Evolutionary conservation across 2,888 invertebrate genomes (phyloP).

Genomic region (Xestia xanthographa): DNA sequence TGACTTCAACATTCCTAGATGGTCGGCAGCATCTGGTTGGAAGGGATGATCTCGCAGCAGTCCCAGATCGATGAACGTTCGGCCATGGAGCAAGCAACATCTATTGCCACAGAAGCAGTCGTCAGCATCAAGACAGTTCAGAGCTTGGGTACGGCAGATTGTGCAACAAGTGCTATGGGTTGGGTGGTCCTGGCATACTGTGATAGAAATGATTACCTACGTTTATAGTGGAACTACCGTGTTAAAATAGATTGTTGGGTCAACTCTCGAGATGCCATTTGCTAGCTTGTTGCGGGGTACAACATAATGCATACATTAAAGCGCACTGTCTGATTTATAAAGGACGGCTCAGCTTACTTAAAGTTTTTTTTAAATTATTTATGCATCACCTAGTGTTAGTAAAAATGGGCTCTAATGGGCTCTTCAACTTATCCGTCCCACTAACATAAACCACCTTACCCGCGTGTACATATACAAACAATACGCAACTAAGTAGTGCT

Average conservation of each 20-base stretch:
- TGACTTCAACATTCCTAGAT: constrained; percentile 73
- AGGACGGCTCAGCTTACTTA: background rate
- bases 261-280: background rate
- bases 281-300: background rate
- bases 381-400: background rate
- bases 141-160: constrained; percentile 88
- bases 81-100: constrained; percentile 91
- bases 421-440: background rate
- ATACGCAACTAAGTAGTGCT: background rate
- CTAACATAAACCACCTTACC: background rate
- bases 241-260: background rate
- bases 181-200: background rate
- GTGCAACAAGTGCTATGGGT: background rate
- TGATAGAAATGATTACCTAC: background rate
- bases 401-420: too few species aligned
- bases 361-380: background rate
- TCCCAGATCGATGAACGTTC: constrained; percentile 90
- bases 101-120: constrained; percentile 92
- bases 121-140: constrained; percentile 92
- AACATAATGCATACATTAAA: background rate
- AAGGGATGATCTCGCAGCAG: constrained; percentile 91
- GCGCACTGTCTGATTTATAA: background rate
- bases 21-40: constrained; percentile 91
- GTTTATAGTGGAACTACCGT: background rate
- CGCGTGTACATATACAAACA: background rate